Evolutionary conservation across 2,888 invertebrate genomes (phyloP), one percentile per base, ranked within the genome.

Genomic region (Pammene fasciana): DNA sequence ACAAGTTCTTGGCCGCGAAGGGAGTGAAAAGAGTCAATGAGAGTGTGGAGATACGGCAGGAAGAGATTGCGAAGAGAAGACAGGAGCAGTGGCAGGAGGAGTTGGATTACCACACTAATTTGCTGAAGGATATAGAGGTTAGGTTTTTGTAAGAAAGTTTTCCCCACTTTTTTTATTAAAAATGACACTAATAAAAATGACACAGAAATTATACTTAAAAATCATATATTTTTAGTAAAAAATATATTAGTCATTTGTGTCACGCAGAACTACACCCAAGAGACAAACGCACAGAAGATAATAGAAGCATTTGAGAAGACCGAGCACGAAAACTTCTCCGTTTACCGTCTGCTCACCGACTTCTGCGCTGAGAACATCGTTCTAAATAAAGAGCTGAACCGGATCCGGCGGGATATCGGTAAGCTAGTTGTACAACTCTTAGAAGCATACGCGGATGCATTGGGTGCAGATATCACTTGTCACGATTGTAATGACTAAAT

Each of bases 241-340:
- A 26, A 26, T 26, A 26, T 26, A 26, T 26, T 7, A 9, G 4
- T 38, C 38, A 38, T 38, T 38, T 7, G 38, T 36, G 48, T 26
- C 57, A 79, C 54, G 8, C 73, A 94, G 93, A 86, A 89, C 0
- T 94, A 94, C 77, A 88, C 93, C 62, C 87, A 93, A 4, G 94
- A 94, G 74, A 75, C 81, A 6, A 86, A 90, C 45, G 82, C 93
- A 26, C 82, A 89, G 48, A 92, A 88, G 59, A 92, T 96, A 34
- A 94, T 94, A n/a, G 91, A 93, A 0, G 86, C 93, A 43, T 97
- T 96, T 79, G 82, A 94, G 36, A 93, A 93, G 74, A 93, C 93
- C 66, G 97, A 97, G 79, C 95, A 95, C 73, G 94, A 95, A 73
- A 97, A 97, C 85, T 96, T 96, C 82, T 95, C 96, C 0, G 87